Percentiles rank a stretch among this genome's conserved stretches.
These are phyloP conservation scores for Pocillopora grandis DNA, from an alignment of 92 coral and sea anemone species.

Conservation along the genomic window DNA sequence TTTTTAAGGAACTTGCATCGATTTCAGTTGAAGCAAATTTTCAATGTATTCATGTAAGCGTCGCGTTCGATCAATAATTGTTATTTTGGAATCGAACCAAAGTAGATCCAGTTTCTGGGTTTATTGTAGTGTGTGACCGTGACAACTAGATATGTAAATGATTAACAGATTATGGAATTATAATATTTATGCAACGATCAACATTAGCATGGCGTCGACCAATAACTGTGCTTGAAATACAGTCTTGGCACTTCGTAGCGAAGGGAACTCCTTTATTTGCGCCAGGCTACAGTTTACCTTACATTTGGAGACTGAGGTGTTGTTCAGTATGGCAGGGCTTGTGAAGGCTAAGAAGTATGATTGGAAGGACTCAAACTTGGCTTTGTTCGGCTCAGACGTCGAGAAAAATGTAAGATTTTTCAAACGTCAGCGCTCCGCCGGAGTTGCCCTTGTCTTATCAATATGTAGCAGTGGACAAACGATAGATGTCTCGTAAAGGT, in stretches of 20 bases:
- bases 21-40: no score
- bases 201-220: constrained; percentile 11
- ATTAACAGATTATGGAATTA: not conserved
- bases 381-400: constrained; percentile 82
- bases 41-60: no score
- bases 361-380: constrained; percentile 89
- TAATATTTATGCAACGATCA: constrained; percentile 15
- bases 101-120: no score
- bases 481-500: no score
- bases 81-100: no score
- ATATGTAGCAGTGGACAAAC: not conserved
- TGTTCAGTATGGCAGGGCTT: constrained; percentile 73
- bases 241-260: not conserved
- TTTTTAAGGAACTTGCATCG: no score
- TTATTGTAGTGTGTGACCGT: not conserved
- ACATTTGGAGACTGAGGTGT: not conserved
- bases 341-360: constrained; percentile 80
- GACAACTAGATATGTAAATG: not conserved
- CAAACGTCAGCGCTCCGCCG: constrained; percentile 16
- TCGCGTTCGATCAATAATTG: no score
- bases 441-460: not conserved
- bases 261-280: constrained; percentile 40
- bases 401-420: constrained; percentile 78
- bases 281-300: not conserved
- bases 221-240: not conserved